A percentile compares a stretch with the other conserved stretches of the same genome.
phyloP scores from a whole-genome alignment of 2,113 vertebrate species.

The Ovibos moschatus region DNA sequence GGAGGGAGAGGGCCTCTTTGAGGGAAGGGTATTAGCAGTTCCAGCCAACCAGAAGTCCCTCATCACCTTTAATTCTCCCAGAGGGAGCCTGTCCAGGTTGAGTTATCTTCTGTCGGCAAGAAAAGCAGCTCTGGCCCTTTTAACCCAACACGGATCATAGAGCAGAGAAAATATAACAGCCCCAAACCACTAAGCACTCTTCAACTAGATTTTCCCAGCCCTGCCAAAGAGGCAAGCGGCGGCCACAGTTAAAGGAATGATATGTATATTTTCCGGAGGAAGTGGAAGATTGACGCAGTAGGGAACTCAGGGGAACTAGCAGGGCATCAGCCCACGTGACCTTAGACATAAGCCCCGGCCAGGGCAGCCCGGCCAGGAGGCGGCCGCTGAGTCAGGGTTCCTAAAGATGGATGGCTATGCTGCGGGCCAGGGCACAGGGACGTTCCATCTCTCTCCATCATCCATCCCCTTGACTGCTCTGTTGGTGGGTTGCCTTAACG shows the following conservation, averaged over 20 bases:
- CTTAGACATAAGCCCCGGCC: neutral
- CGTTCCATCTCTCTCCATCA: neutral
- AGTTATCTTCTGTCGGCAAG: constrained; percentile 57
- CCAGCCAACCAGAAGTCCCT: constrained; percentile 40
- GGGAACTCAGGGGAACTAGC: neutral
- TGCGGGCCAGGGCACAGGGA: neutral
- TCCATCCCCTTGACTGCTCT: neutral
- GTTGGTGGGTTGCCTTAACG: constrained; percentile 17
- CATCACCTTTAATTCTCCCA: constrained; percentile 65
- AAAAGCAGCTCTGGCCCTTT: constrained; percentile 50
- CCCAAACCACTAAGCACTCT: constrained; percentile 62
- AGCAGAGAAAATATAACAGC: constrained; percentile 71
- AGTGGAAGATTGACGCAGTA: neutral
- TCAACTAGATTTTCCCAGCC: constrained; percentile 20
- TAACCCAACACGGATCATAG: constrained; percentile 71
- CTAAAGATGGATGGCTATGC: neutral
- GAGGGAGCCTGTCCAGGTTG: constrained; percentile 46
- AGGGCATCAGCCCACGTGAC: constrained; percentile 10
- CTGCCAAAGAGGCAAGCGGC: neutral
- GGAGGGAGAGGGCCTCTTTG: neutral
- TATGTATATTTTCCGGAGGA: constrained; percentile 53
- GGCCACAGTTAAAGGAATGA: neutral
- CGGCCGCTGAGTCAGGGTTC: neutral
- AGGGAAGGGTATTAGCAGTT: neutral
- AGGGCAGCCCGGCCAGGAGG: constrained; percentile 53